A percentile compares a stretch with the other conserved stretches of the same genome.
phyloP scores from a whole-genome alignment of 1,140 invertebrate species.

The Hycleus cichorii region DNA sequence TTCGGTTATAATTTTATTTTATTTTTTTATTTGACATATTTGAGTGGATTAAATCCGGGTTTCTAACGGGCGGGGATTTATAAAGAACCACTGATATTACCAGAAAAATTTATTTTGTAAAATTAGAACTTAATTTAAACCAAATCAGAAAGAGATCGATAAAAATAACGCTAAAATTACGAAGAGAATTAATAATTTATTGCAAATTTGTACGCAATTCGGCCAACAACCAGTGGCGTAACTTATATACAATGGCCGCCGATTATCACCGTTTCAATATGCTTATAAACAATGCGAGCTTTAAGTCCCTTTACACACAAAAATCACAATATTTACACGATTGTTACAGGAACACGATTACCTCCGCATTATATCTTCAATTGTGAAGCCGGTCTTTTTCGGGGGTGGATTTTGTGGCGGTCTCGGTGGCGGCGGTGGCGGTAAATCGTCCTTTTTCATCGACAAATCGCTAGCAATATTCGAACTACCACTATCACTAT shows the following conservation, averaged over 20 bases:
- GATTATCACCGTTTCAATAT: too few relatives aligned
- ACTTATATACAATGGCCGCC: too few relatives aligned
- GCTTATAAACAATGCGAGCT: background rate
- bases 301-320: conserved; percentile 6
- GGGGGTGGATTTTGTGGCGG: conserved; percentile 42
- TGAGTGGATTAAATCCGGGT: conserved; percentile 18
- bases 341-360: conserved; percentile 32
- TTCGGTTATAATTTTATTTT: background rate
- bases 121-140: conserved; percentile 1
- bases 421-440: conserved; percentile 33
- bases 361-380: conserved; percentile 66
- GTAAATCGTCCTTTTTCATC: conserved; percentile 36
- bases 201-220: too few relatives aligned
- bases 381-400: conserved; percentile 60
- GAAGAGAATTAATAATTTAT: too few relatives aligned
- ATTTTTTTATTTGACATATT: conserved; percentile 2
- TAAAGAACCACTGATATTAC: background rate
- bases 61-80: background rate
- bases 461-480: conserved; percentile 37
- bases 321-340: conserved; percentile 11
- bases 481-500: conserved; percentile 11
- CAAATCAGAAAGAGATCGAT: background rate
- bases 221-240: too few relatives aligned
- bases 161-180: background rate
- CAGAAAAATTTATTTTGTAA: conserved; percentile 10